A percentile compares a stretch with the other conserved stretches of the same genome.
These are phyloP conservation scores for Ectemnius continuus DNA, from an alignment of 2,888 invertebrate genomes.

Conservation along the genomic window DNA sequence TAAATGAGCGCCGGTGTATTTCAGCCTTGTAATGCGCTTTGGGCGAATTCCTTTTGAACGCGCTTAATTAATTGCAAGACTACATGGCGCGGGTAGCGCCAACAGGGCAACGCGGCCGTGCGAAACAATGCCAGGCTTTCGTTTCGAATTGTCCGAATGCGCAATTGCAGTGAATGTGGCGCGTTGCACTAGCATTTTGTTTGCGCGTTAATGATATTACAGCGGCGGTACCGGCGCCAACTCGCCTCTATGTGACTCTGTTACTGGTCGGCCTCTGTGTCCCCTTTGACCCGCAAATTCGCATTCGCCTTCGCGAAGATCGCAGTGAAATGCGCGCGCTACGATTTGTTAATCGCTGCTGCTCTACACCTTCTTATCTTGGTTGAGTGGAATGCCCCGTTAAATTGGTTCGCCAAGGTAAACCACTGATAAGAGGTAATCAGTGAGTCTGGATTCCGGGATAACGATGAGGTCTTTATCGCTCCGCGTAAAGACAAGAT, in stretches of 20 bases:
- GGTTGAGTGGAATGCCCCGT: constrained; percentile 3
- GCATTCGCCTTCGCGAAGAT: constrained; percentile 19
- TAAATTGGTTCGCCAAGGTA: not conserved
- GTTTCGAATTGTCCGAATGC: constrained; percentile 1
- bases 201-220: constrained; percentile 6
- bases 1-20: not conserved
- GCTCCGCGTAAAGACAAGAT: too few species aligned
- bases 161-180: not conserved
- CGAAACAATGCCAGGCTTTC: not conserved
- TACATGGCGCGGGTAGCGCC: not conserved
- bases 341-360: too few species aligned
- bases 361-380: too few species aligned
- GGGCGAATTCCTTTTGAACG: not conserved
- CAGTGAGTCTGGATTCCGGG: too few species aligned
- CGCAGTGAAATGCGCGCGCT: not conserved
- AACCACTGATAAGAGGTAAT: too few species aligned
- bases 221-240: not conserved
- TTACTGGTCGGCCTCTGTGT: not conserved
- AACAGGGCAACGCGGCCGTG: constrained; percentile 1
- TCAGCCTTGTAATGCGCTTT: constrained; percentile 2
- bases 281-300: constrained; percentile 23
- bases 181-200: not conserved
- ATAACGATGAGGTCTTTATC: too few species aligned
- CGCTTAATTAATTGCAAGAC: constrained; percentile 7
- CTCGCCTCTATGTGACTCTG: constrained; percentile 35